phyloP scores from a whole-genome alignment of 2,888 invertebrate species.

The Nomada fabriciana region DNA sequence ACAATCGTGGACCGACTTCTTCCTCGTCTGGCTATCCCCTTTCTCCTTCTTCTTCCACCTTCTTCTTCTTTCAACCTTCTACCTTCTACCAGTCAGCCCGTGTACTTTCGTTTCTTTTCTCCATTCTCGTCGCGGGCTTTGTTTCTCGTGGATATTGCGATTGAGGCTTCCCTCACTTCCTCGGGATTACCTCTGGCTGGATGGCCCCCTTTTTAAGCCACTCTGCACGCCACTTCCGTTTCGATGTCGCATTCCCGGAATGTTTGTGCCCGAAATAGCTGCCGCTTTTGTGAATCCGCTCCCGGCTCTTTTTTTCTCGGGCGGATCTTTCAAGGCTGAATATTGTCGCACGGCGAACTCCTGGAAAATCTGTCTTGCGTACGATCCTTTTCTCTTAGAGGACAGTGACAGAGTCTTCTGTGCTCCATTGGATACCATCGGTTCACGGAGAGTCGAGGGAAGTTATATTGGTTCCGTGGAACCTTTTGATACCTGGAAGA shows the following conservation, averaged over 20 bases:
- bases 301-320: neutral
- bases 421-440: neutral
- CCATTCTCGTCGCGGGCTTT: constrained; percentile 62
- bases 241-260: constrained; percentile 51
- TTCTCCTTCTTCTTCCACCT: constrained; percentile 4
- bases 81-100: neutral
- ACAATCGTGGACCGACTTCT: constrained; percentile 73
- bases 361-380: constrained; percentile 39
- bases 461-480: too few relatives aligned
- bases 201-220: constrained; percentile 57
- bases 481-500: too few relatives aligned
- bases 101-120: constrained; percentile 27
- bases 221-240: constrained; percentile 59
- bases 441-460: neutral
- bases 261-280: constrained; percentile 56
- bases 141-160: constrained; percentile 70
- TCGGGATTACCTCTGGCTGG: constrained; percentile 60
- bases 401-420: neutral
- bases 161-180: constrained; percentile 46
- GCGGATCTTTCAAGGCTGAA: constrained; percentile 43
- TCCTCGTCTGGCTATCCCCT: constrained; percentile 3
- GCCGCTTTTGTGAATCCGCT: constrained; percentile 55
- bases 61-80: constrained; percentile 2
- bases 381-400: neutral
- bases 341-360: constrained; percentile 28